Evolutionary conservation across 2,888 invertebrate species (phyloP).

Genomic region (Caenorhabditis sp.): DNA sequence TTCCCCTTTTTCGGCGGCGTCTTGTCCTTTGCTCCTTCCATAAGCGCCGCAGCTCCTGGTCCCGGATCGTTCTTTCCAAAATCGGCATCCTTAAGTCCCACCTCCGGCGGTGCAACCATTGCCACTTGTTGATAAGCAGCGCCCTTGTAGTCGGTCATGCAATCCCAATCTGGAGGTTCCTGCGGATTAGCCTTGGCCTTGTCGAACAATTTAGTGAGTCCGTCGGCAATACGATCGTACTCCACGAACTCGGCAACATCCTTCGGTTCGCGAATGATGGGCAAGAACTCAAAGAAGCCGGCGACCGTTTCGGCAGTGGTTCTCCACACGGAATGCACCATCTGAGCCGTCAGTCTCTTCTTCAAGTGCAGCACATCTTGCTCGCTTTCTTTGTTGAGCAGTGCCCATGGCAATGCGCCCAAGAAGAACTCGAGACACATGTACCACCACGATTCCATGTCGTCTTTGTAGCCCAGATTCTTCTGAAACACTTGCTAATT

Average conservation of each 20-base stretch:
- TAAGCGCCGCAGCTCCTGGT: not conserved
- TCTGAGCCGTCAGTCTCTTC: slow-evolving; percentile 41
- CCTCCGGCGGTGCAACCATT: slow-evolving; percentile 53
- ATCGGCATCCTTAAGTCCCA: slow-evolving; percentile 42
- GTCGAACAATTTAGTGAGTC: slow-evolving; percentile 33
- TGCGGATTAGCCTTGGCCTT: slow-evolving; percentile 45
- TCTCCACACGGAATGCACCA: slow-evolving; percentile 42
- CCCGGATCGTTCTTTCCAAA: slow-evolving; percentile 53
- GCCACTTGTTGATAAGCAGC: slow-evolving; percentile 39
- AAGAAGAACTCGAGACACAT: slow-evolving; percentile 62
- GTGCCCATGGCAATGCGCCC: slow-evolving; percentile 59
- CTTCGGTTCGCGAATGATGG: slow-evolving; percentile 39
- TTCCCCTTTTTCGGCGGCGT: no score
- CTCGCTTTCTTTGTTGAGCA: slow-evolving; percentile 57
- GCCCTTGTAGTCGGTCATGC: slow-evolving; percentile 62
- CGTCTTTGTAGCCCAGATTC: slow-evolving; percentile 60
- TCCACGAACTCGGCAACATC: slow-evolving; percentile 58
- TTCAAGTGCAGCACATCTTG: slow-evolving; percentile 58
- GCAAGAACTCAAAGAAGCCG: slow-evolving; percentile 44
- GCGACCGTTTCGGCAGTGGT: slow-evolving; percentile 30
- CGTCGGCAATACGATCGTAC: slow-evolving; percentile 47
- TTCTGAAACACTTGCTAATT: slow-evolving; percentile 25
- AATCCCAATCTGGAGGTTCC: slow-evolving; percentile 67
- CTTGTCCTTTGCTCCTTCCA: not conserved
- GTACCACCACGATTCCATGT: slow-evolving; percentile 67